Evolutionary conservation across 2,113 vertebrate genomes (phyloP), one percentile per base, ranked within the genome.

Genomic region (Nycticryphes semicollaris): DNA sequence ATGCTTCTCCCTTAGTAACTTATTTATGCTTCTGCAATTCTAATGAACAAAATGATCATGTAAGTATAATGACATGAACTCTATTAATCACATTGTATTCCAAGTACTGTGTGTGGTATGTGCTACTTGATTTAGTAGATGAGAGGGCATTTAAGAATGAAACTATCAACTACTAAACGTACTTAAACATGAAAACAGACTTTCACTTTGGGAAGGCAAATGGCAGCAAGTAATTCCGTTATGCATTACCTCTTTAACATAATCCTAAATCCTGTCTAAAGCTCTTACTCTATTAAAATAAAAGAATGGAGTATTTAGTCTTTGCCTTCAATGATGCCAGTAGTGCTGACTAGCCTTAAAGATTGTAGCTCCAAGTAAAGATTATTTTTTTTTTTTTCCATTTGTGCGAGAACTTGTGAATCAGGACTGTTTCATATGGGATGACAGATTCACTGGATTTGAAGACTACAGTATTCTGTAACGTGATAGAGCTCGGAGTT

Each of bases 251-350:
- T 72, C 93, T 96, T 92, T 87, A 96, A 50, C 59, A 77, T 95
- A 96, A 96, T 97, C 89, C 83, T 89, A 92, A 96, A 92, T 80
- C 93, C 72, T 63, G 76, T 80, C 68, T 94, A 91, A 96, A 96
- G 84, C 84, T 94, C 87, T 95, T 91, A 45, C 57, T 96, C 85
- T 78, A 59, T 77, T 93, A 87, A 96, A 94, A 96, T 91, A 68
- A 88, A 96, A 95, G 68, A 94, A 87, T 27, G 69, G 35, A 28
- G 53, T 93, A 5, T 66, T 83, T 62, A 66, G 82, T 80, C 54
- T 88, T 63, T 70, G 80, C 23, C 54, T 90, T 67, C 25, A 86
- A 41, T 50, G 79, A 73, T 82, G 63, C 45, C 59, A 23, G 5
- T 57, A 33, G 35, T 66, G 53, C 60, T 84, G 63, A 45, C 8